Conservation (phyloP, 1,140 invertebrate genomes). For the Drepana arcuata region DNA sequence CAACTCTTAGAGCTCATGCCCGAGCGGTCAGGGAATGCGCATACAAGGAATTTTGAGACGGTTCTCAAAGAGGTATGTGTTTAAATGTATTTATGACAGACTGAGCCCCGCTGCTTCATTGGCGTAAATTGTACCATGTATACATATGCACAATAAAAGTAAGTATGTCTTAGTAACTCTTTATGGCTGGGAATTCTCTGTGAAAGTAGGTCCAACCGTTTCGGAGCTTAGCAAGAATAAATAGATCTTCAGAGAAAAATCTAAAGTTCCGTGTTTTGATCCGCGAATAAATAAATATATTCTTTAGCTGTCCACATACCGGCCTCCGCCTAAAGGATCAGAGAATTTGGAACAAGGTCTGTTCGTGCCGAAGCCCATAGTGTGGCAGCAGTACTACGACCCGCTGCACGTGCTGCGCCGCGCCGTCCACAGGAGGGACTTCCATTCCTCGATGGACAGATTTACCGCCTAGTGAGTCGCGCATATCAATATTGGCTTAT, state of each 20-base stretch:
- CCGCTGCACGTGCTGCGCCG: slow-evolving; percentile 92
- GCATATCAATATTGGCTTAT: no score
- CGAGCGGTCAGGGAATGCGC: slow-evolving; percentile 91
- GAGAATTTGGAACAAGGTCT: slow-evolving; percentile 93
- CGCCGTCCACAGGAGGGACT: slow-evolving; percentile 93
- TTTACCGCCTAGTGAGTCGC: slow-evolving; percentile 85
- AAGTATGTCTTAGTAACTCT: no score
- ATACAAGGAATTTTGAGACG: slow-evolving; percentile 91
- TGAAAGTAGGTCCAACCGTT: no score
- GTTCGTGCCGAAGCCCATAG: slow-evolving; percentile 89
- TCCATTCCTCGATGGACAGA: slow-evolving; percentile 94
- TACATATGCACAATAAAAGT: no score
- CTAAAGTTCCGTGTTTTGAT: no score
- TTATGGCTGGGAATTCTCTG: no score
- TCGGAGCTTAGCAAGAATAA: no score
- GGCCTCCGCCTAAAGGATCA: slow-evolving; percentile 71
- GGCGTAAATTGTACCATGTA: no score
- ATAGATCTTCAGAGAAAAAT: no score
- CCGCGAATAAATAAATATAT: no score
- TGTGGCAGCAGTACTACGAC: slow-evolving; percentile 95
- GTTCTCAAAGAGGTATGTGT: slow-evolving; percentile 78
- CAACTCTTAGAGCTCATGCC: slow-evolving; percentile 96
- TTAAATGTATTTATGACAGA: no score
- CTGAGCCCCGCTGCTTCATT: no score
- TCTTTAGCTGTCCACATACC: slow-evolving; percentile 74